phyloP scores from a whole-genome alignment of 2,113 vertebrate genomes.

The Eonycteris spelaea region DNA sequence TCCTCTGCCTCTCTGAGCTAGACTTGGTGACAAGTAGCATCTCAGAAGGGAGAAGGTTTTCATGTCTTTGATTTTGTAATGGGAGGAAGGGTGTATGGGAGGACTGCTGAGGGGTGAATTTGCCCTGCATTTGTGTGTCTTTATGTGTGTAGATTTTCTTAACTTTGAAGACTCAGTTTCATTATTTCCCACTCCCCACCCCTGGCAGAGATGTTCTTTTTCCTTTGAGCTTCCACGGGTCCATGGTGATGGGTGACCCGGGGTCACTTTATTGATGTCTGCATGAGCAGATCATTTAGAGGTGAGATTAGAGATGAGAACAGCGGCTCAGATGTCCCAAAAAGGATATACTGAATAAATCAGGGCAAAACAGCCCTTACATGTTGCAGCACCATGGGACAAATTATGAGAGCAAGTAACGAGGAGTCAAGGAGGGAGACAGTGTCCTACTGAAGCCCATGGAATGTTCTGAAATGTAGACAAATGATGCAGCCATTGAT shows the following conservation, averaged over 20 bases:
- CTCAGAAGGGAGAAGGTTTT: background rate
- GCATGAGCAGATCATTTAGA: background rate
- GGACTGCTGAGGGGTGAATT: background rate
- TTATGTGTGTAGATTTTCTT: background rate
- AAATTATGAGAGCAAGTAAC: background rate
- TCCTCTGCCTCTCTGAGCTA: background rate
- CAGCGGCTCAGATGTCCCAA: background rate
- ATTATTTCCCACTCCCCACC: background rate
- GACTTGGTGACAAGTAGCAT: background rate
- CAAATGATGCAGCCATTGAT: background rate
- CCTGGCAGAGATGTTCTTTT: background rate
- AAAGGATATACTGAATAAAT: background rate
- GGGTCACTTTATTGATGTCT: slow-evolving; percentile 40
- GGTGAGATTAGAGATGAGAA: background rate
- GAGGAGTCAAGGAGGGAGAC: background rate
- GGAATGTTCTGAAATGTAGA: background rate
- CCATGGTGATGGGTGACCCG: background rate
- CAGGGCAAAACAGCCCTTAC: background rate
- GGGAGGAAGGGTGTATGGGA: background rate
- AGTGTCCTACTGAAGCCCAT: background rate
- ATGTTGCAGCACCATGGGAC: background rate
- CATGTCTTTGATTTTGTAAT: background rate
- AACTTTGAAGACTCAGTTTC: background rate
- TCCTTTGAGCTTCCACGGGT: slow-evolving; percentile 22
- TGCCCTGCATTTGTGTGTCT: background rate